Percentiles rank a stretch among this genome's conserved stretches.
phyloP scores from a whole-genome alignment of 2,888 invertebrate species.

The Diachrysia chrysitis region DNA sequence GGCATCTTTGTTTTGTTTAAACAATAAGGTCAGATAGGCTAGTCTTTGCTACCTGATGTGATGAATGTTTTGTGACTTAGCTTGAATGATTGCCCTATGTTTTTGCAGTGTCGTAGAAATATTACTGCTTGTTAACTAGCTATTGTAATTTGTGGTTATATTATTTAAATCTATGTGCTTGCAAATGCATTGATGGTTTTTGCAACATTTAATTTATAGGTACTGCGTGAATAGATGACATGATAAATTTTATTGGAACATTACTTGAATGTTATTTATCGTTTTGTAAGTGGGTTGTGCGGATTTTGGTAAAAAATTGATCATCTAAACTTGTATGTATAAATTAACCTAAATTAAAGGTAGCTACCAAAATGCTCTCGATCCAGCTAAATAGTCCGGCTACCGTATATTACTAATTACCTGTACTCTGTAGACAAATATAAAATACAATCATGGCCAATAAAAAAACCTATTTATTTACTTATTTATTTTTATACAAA shows the following conservation, averaged over 20 bases:
- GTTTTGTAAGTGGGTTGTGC: background rate
- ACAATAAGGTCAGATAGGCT: slow-evolving; percentile 66
- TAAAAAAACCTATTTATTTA: no score
- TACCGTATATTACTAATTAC: no score
- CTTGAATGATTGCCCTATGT: slow-evolving; percentile 35
- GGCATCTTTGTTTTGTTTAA: slow-evolving; percentile 66
- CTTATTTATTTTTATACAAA: no score
- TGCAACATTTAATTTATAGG: slow-evolving; percentile 6
- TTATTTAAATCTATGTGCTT: background rate
- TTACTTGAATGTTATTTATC: background rate
- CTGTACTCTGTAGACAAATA: no score
- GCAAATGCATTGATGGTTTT: slow-evolving; percentile 8
- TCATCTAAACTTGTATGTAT: background rate
- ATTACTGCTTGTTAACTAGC: background rate
- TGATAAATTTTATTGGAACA: slow-evolving; percentile 4
- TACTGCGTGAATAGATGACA: background rate
- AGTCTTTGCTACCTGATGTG: slow-evolving; percentile 48
- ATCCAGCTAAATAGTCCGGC: background rate
- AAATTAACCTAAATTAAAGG: background rate
- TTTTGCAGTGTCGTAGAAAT: slow-evolving; percentile 37
- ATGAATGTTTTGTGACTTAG: slow-evolving; percentile 42
- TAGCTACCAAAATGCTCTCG: background rate
- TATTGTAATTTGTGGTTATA: slow-evolving; percentile 19
- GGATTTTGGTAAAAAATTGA: background rate
- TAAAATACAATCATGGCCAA: background rate